Conservation (phyloP, 2,797 vertebrate genomes). For the Falco novaeseelandiae region DNA sequence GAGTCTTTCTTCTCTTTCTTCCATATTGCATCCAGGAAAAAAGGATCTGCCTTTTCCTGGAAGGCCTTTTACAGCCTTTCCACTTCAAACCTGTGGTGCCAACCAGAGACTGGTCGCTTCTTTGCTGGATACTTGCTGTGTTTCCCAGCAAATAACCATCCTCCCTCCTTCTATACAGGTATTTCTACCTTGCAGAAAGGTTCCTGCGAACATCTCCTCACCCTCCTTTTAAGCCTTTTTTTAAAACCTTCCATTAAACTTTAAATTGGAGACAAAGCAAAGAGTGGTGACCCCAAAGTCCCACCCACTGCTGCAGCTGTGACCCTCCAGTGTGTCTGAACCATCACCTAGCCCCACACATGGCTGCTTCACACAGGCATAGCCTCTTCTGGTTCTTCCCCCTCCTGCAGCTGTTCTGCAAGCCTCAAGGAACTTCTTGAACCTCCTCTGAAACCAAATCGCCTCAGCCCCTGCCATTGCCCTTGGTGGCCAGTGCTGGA, state of each 20-base stretch:
- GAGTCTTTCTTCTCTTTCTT: not conserved
- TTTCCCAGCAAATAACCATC: not conserved
- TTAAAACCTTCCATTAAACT: not conserved
- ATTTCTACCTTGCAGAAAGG: not conserved
- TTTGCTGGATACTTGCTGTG: not conserved
- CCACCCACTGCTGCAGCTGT: not conserved
- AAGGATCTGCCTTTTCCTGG: not conserved
- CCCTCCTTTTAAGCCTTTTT: not conserved
- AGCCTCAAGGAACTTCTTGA: not conserved
- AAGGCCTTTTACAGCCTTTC: not conserved
- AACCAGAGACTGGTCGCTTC: not conserved
- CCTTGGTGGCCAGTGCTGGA: not conserved
- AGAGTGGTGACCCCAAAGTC: not conserved
- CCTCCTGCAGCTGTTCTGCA: not conserved
- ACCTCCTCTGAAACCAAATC: not conserved
- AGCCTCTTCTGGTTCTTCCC: accelerated
- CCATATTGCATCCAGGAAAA: not conserved
- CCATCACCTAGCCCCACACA: too few species aligned
- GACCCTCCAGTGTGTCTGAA: not conserved
- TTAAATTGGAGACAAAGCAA: not conserved
- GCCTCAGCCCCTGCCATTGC: not conserved
- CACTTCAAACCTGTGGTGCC: not conserved
- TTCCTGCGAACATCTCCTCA: not conserved
- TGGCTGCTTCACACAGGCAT: not conserved
- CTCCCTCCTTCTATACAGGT: not conserved